phyloP scores from a whole-genome alignment of 1,140 invertebrate species.

The Drosophila teissieri region DNA sequence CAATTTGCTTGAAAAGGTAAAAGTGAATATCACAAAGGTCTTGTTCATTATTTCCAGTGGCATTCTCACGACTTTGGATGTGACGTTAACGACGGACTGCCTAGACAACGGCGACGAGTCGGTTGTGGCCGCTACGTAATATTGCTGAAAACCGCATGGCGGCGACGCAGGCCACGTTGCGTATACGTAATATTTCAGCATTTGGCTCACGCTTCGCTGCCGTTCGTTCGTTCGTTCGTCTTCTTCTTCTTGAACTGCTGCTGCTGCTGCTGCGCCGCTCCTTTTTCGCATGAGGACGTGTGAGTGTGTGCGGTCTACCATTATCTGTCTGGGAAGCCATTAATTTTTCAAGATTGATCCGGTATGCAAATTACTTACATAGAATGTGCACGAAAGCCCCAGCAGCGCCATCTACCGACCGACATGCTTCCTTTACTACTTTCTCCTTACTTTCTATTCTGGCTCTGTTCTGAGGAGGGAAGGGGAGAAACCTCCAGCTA shows the following conservation, averaged over 20 bases:
- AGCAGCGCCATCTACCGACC: constrained; percentile 62
- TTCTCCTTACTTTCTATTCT: constrained; percentile 70
- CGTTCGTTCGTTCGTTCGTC: constrained; percentile 8
- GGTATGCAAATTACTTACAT: constrained; percentile 84
- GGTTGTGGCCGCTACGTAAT: constrained; percentile 74
- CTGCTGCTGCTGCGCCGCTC: constrained; percentile 1
- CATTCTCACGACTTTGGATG: constrained; percentile 55
- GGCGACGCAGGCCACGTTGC: constrained; percentile 55
- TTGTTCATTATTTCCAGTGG: constrained; percentile 22
- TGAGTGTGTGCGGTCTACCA: constrained; percentile 78
- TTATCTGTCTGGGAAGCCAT: constrained; percentile 84
- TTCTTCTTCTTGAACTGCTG: background rate
- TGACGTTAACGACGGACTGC: constrained; percentile 63
- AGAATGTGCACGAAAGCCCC: constrained; percentile 74
- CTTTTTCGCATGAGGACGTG: constrained; percentile 15
- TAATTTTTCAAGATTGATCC: constrained; percentile 84
- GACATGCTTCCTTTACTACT: constrained; percentile 61
- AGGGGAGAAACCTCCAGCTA: constrained; percentile 14
- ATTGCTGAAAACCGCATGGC: constrained; percentile 73
- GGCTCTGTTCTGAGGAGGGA: constrained; percentile 7
- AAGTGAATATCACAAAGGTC: background rate
- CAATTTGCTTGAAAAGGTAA: background rate
- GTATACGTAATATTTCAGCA: constrained; percentile 83
- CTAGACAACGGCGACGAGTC: constrained; percentile 44
- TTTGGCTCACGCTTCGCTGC: constrained; percentile 74